Percentiles rank a stretch among this genome's conserved stretches.
phyloP scores from a whole-genome alignment of 2,113 vertebrate genomes.

The Syngnathus scovelli region DNA sequence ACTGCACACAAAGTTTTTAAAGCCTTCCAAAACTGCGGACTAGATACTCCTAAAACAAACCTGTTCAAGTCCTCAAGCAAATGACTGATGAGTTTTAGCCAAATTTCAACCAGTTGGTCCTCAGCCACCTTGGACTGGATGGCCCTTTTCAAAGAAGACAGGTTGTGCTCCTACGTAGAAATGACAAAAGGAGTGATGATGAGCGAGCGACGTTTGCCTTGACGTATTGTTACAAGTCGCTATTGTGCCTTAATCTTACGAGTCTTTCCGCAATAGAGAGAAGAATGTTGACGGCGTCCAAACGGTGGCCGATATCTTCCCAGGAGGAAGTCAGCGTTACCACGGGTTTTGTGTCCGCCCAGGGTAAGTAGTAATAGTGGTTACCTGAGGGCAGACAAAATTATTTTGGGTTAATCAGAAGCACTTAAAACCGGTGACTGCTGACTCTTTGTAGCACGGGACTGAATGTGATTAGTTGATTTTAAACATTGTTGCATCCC shows the following conservation, averaged over 20 bases:
- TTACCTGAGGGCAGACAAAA: conserved; percentile 74
- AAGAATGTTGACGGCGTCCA: conserved; percentile 82
- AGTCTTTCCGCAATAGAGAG: conserved; percentile 76
- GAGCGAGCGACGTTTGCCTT: not conserved
- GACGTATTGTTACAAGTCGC: not conserved
- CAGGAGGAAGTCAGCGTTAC: conserved; percentile 90
- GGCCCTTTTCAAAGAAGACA: conserved; percentile 78
- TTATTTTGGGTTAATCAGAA: not conserved
- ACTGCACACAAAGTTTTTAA: conserved; percentile 31
- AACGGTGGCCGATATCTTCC: conserved; percentile 93
- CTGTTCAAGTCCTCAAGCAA: conserved; percentile 78
- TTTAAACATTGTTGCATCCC: too few relatives aligned
- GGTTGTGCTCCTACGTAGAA: conserved; percentile 78
- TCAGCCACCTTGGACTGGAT: conserved; percentile 78
- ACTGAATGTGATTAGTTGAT: too few relatives aligned
- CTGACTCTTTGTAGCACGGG: too few relatives aligned
- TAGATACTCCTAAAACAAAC: conserved; percentile 33
- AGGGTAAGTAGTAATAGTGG: conserved; percentile 95
- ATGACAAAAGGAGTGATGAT: conserved; percentile 20
- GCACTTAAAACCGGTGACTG: too few relatives aligned
- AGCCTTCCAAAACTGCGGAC: not conserved
- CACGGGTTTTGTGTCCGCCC: conserved; percentile 89
- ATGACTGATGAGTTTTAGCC: conserved; percentile 84
- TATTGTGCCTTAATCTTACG: conserved; percentile 68
- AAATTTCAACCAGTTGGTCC: conserved; percentile 73